These are phyloP conservation scores for Threskiornis aethiopicus DNA, from an alignment of 2,797 vertebrate species.

Conservation along the genomic window DNA sequence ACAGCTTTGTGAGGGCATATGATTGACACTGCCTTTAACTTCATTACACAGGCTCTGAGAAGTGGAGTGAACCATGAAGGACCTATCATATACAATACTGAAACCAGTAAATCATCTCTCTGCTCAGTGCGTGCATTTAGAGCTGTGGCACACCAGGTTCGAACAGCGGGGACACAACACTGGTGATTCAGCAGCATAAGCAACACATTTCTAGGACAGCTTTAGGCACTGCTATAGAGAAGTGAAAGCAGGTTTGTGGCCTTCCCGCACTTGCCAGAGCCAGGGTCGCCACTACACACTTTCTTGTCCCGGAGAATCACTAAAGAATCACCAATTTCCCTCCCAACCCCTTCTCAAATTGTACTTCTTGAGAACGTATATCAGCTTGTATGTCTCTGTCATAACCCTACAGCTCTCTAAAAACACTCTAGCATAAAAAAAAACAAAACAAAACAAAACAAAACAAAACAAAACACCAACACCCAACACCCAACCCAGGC, in stretches of 20 bases:
- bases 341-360: neutral
- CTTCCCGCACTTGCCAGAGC: neutral
- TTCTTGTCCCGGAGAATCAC: neutral
- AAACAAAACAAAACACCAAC: too few species aligned
- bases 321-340: neutral
- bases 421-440: neutral
- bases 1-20: neutral
- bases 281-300: neutral
- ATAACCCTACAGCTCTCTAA: neutral
- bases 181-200: neutral
- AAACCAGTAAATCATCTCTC: neutral
- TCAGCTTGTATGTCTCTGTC: neutral
- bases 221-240: neutral
- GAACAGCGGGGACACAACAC: neutral
- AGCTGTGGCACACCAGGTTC: neutral
- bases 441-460: too few species aligned
- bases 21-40: neutral
- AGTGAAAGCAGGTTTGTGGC: neutral
- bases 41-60: neutral
- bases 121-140: neutral
- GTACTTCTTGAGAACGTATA: neutral
- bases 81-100: neutral
- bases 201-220: neutral
- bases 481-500: neutral
- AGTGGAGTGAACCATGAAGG: neutral